Evolutionary conservation across 2,888 invertebrate genomes (phyloP).

Genomic region (Volucella inflata): DNA sequence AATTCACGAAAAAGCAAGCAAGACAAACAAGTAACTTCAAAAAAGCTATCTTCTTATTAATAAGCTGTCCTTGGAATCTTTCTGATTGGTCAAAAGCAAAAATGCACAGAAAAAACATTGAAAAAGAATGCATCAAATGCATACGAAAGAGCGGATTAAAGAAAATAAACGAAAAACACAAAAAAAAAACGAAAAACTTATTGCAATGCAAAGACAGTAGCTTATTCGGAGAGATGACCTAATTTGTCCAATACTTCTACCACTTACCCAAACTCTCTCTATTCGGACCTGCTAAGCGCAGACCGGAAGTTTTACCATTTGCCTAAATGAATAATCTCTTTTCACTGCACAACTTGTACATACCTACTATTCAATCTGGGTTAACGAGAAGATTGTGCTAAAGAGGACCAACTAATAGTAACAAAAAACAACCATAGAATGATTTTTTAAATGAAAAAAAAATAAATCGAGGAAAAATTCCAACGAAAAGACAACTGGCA

Average conservation of each 20-base stretch:
- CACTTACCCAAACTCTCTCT: constrained; percentile 63
- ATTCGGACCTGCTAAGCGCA: constrained; percentile 65
- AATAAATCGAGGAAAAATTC: background rate
- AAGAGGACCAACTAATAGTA: constrained; percentile 1
- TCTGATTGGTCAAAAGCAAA: background rate
- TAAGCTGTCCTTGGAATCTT: constrained; percentile 1
- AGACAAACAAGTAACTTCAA: background rate
- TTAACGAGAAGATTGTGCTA: constrained; percentile 47
- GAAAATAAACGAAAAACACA: constrained; percentile 5
- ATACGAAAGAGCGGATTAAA: background rate
- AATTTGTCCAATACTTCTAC: constrained; percentile 60
- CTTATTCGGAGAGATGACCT: constrained; percentile 42
- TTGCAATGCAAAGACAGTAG: constrained; percentile 22
- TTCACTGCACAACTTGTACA: constrained; percentile 7
- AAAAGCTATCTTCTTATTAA: constrained; percentile 4
- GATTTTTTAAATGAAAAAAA: constrained; percentile 15
- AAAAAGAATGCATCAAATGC: constrained; percentile 21
- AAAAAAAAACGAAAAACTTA: constrained; percentile 6
- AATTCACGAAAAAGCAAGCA: background rate
- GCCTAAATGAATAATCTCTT: constrained; percentile 74
- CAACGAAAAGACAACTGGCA: constrained; percentile 55
- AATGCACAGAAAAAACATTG: background rate
- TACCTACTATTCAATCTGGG: constrained; percentile 46
- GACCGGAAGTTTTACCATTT: constrained; percentile 70
- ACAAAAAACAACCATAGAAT: constrained; percentile 13